These are phyloP conservation scores for Clarias platycephalus DNA, from an alignment of 2,797 vertebrate genomes.

Conservation along the genomic window DNA sequence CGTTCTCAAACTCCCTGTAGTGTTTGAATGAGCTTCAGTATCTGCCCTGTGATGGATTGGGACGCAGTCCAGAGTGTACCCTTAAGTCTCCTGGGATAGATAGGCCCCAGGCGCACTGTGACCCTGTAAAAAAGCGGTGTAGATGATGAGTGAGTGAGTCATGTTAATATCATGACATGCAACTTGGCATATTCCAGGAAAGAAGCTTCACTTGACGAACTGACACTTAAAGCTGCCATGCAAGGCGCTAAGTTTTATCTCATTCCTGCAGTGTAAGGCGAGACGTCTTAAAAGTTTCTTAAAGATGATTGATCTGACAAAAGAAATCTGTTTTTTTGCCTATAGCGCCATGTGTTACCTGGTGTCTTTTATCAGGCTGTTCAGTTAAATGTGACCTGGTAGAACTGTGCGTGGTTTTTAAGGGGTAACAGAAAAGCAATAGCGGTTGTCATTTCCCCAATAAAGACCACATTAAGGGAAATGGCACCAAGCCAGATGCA, in stretches of 20 bases:
- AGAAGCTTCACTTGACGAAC: neutral
- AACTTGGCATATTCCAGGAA: neutral
- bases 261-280: neutral
- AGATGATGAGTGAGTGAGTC: too few species aligned
- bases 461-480: slow-evolving; percentile 4
- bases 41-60: too few species aligned
- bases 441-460: slow-evolving; percentile 9
- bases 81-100: too few species aligned
- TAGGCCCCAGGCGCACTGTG: too few species aligned
- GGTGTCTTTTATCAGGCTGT: neutral
- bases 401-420: slow-evolving; percentile 15
- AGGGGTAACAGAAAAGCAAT: slow-evolving; percentile 3
- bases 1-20: too few species aligned
- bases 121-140: too few species aligned
- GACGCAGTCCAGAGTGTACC: too few species aligned
- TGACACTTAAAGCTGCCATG: neutral
- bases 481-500: slow-evolving; percentile 25
- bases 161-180: neutral
- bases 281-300: neutral
- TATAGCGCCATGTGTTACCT: neutral
- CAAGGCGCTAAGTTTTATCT: neutral
- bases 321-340: neutral
- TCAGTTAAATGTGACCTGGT: slow-evolving; percentile 15
- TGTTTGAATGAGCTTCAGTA: too few species aligned
- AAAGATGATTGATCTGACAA: neutral